Evolutionary conservation across 2,113 vertebrate species (phyloP).

Genomic region (Megaceryle maxima): DNA sequence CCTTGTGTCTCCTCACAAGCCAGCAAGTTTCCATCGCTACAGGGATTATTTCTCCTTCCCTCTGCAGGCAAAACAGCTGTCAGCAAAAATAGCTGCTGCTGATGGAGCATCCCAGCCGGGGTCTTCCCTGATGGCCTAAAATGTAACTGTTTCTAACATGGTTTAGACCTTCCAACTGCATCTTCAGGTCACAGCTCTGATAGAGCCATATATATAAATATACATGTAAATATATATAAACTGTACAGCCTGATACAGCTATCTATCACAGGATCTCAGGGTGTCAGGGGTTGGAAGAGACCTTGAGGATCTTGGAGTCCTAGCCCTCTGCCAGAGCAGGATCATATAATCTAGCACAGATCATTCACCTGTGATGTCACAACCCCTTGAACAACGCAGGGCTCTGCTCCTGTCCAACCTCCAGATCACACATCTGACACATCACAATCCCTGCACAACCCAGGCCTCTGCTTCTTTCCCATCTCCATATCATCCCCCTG

Average conservation of each 20-base stretch:
- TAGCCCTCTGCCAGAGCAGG: too few relatives aligned
- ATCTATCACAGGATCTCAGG: too few relatives aligned
- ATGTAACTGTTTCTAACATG: neutral
- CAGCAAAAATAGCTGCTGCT: neutral
- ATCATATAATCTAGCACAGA: too few relatives aligned
- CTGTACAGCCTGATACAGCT: neutral
- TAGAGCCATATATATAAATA: neutral
- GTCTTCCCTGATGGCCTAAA: neutral
- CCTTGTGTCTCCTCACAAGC: rapidly evolving
- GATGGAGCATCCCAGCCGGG: rapidly evolving
- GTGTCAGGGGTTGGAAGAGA: too few relatives aligned
- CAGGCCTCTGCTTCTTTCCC: too few relatives aligned
- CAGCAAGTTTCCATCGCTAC: neutral
- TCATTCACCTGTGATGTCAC: too few relatives aligned
- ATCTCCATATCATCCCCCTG: too few relatives aligned
- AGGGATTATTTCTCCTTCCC: neutral
- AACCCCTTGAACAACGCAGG: too few relatives aligned
- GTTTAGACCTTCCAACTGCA: neutral
- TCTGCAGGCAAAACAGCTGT: neutral
- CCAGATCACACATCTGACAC: too few relatives aligned
- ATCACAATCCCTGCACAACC: too few relatives aligned
- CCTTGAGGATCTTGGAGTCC: too few relatives aligned
- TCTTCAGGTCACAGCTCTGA: neutral
- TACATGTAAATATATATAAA: neutral
- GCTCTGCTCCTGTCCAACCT: too few relatives aligned